These are phyloP conservation scores for Orthochromis indermauri DNA, from an alignment of 2,113 vertebrate genomes.

Conservation along the genomic window DNA sequence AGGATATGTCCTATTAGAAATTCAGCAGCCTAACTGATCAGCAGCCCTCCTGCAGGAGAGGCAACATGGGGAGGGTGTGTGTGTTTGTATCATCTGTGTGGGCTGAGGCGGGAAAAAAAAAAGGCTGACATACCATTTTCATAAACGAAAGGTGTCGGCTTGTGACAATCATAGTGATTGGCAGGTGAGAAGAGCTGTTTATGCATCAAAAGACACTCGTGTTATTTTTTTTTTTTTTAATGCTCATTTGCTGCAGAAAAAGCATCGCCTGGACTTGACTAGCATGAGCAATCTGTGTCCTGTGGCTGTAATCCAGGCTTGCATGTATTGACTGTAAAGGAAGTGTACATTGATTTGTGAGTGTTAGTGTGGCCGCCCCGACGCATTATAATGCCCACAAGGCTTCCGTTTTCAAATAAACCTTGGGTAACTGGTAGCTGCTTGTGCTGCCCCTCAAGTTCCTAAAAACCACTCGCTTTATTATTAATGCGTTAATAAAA, in stretches of 20 bases:
- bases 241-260: constrained; percentile 1
- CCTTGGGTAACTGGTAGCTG: background rate
- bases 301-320: constrained; percentile 4
- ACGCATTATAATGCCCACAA: constrained; percentile 1
- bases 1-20: constrained; percentile 50
- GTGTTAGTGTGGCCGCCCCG: constrained; percentile 15
- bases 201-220: constrained; percentile 7
- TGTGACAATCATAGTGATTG: constrained; percentile 54
- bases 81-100: constrained; percentile 8
- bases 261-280: background rate
- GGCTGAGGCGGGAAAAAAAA: background rate
- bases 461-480: constrained; percentile 13
- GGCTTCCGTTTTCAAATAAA: constrained; percentile 13
- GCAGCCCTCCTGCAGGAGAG: background rate
- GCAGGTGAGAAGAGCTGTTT: constrained; percentile 35
- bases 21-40: constrained; percentile 43
- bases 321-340: constrained; percentile 47
- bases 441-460: background rate
- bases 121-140: constrained; percentile 49
- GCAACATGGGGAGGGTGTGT: background rate
- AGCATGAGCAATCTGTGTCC: constrained; percentile 1
- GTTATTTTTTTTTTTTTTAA: background rate
- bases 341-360: constrained; percentile 54
- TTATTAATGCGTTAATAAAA: constrained; percentile 38
- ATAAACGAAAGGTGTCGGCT: constrained; percentile 30